Percentiles rank a stretch among this genome's conserved stretches.
These are phyloP conservation scores for Drosophila orena DNA, from an alignment of 1,140 invertebrate species.

Conservation along the genomic window DNA sequence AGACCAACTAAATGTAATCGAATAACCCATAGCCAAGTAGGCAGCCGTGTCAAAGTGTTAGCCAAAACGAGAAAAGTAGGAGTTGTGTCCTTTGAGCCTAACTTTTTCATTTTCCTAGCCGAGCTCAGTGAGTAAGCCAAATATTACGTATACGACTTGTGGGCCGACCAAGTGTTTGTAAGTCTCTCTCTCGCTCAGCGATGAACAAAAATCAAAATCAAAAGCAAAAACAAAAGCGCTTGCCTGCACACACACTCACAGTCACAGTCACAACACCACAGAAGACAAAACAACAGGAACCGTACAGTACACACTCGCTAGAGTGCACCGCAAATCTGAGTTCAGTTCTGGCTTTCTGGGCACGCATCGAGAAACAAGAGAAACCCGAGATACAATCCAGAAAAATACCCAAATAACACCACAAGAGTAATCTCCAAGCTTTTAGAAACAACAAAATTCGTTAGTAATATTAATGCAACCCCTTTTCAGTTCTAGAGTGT, in stretches of 20 bases:
- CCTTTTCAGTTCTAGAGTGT: slow-evolving; percentile 46
- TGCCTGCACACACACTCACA: slow-evolving; percentile 66
- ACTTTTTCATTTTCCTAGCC: slow-evolving; percentile 58
- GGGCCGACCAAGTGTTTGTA: slow-evolving; percentile 70
- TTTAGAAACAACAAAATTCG: slow-evolving; percentile 41
- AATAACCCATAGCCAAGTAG: slow-evolving; percentile 58
- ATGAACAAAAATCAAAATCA: slow-evolving; percentile 44
- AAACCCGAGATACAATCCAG: slow-evolving; percentile 21
- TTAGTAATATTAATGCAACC: slow-evolving; percentile 47
- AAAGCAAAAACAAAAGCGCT: slow-evolving; percentile 29
- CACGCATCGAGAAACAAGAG: slow-evolving; percentile 54
- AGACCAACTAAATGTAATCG: slow-evolving; percentile 50
- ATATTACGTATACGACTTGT: slow-evolving; percentile 74
- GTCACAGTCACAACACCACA: slow-evolving; percentile 25
- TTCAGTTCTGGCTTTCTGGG: slow-evolving; percentile 67
- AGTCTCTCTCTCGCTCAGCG: slow-evolving; percentile 55
- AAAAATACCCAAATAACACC: slow-evolving; percentile 6
- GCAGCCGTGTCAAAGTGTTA: slow-evolving; percentile 67
- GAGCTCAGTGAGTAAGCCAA: slow-evolving; percentile 76
- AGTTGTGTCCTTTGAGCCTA: slow-evolving; percentile 34
- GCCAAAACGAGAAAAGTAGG: slow-evolving; percentile 54
- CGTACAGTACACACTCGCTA: slow-evolving; percentile 61
- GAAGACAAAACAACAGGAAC: slow-evolving; percentile 31
- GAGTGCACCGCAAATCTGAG: slow-evolving; percentile 65
- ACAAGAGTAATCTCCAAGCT: slow-evolving; percentile 45